Base-by-base conservation (phyloP, 2,888 invertebrate species). In the Ophioninae sp. region DNA sequence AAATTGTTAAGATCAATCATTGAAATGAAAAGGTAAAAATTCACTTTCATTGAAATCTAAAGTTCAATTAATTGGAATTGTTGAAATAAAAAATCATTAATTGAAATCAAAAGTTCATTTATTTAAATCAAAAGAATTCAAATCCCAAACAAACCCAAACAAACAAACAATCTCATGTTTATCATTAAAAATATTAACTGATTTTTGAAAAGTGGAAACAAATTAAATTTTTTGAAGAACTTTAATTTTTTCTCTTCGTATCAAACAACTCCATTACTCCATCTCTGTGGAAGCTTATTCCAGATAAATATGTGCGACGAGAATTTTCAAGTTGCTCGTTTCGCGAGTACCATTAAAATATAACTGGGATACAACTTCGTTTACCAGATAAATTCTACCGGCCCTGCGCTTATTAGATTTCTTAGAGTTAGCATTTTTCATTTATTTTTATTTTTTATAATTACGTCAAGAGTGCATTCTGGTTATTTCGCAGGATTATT, bases 301-400 rank as follows among this genome's bases (percentile, higher is more conserved):
- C 7, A 72, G 61, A 72, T 37, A 6, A 37, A 62, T 50, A 20
- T 74, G 64, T 23, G 50, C 44, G 64, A 61, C 23, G 41, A 20
- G 64, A 64, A 64, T 1, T 13, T 50, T 74, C 21, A 44, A 50
- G 74, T 50, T 21, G n/a, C 37, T 50, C 44, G 44, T 13, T 44
- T 64, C 50, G n/a, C 64, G 17, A 6, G 30, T 44, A 64, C 44
- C 62, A 74, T 64, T 74, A 62, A 74, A 74, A 41, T 64, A n/a
- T 50, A 64, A 74, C 23, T 74, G 74, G 10, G 30, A 64, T 74
- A 30, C 17, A 64, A 64, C 44, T 62, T 56, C 64, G 64, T 74
- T 64, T 64, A 64, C n/a, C 23, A 23, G 8, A 10, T 23, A 30
- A 61, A 44, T 64, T 74, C 30, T n/a, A 74, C 17, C 44, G 44